Conservation (phyloP, 2,797 vertebrate genomes). For the Remorina albescens region DNA sequence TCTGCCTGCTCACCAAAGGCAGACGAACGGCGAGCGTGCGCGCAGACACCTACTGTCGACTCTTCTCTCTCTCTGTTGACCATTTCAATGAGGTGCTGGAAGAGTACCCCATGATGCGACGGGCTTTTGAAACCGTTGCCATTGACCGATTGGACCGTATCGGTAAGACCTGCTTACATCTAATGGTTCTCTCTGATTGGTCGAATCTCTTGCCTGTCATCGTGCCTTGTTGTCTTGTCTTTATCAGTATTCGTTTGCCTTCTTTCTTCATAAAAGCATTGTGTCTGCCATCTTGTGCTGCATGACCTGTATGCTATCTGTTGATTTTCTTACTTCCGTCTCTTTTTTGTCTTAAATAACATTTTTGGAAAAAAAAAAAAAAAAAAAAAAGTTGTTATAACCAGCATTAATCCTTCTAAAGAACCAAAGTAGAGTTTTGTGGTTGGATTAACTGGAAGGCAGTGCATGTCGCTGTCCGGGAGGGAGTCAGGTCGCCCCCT, state of each 20-base stretch:
- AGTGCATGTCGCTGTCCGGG: slow-evolving; percentile 86
- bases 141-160: slow-evolving; percentile 98
- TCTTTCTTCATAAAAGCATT: slow-evolving; percentile 80
- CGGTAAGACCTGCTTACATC: slow-evolving; percentile 85
- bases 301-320: slow-evolving; percentile 83
- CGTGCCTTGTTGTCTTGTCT: slow-evolving; percentile 80
- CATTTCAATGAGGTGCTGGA: slow-evolving; percentile 99
- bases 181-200: slow-evolving; percentile 56
- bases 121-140: slow-evolving; percentile 95
- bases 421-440: slow-evolving; percentile 79
- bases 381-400: slow-evolving; percentile 58
- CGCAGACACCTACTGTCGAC: slow-evolving; percentile 97
- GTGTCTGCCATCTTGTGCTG: slow-evolving; percentile 85
- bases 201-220: slow-evolving; percentile 79
- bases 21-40: slow-evolving; percentile 97
- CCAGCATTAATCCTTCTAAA: slow-evolving; percentile 81
- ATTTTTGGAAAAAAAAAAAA: neutral
- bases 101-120: slow-evolving; percentile 99
- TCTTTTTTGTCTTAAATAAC: slow-evolving; percentile 62
- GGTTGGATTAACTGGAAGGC: slow-evolving; percentile 83
- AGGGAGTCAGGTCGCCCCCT: slow-evolving; percentile 78
- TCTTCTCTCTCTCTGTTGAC: slow-evolving; percentile 98
- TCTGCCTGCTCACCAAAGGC: slow-evolving; percentile 97
- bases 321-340: slow-evolving; percentile 31
- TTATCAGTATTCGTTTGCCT: slow-evolving; percentile 75